Percentiles rank a stretch among this genome's conserved stretches.
phyloP scores from a whole-genome alignment of 2,888 invertebrate species.

The Fragum fragum region DNA sequence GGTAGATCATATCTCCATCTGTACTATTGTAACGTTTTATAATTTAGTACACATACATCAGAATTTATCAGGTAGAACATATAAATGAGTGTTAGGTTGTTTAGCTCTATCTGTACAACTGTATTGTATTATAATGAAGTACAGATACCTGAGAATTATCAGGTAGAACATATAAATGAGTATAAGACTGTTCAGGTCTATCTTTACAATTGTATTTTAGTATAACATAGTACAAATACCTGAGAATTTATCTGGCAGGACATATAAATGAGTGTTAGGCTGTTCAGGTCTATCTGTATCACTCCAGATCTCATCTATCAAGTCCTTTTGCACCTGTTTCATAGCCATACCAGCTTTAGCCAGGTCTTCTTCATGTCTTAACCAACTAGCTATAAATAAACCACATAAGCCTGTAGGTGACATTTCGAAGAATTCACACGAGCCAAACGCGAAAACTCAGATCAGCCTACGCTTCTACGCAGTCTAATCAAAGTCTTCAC shows the following conservation, averaged over 20 bases:
- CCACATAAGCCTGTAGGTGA: too few relatives aligned
- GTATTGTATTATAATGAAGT: too few relatives aligned
- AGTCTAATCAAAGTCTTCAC: too few relatives aligned
- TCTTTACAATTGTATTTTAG: too few relatives aligned
- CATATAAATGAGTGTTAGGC: conserved; percentile 89
- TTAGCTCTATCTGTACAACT: conserved; percentile 88
- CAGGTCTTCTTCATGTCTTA: conserved; percentile 59
- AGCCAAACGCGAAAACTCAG: too few relatives aligned
- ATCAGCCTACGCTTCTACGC: too few relatives aligned
- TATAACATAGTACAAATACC: too few relatives aligned
- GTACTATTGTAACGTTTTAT: too few relatives aligned
- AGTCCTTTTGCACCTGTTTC: conserved; percentile 87
- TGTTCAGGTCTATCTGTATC: conserved; percentile 88
- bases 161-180: conserved; percentile 89
- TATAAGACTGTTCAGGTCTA: conserved; percentile 89
- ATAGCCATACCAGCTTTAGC: conserved; percentile 56
- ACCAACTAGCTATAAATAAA: conserved; percentile 60
- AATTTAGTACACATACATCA: conserved; percentile 3
- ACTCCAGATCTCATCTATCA: conserved; percentile 93
- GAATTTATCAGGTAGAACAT: conserved; percentile 87
- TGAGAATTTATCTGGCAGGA: conserved; percentile 86
- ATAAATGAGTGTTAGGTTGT: conserved; percentile 89
- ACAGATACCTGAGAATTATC: conserved; percentile 82
- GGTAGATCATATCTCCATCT: conserved; percentile 88
- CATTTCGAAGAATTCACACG: too few relatives aligned